Base-by-base conservation (phyloP, 2,113 vertebrate species). In the Leptosomus discolor region DNA sequence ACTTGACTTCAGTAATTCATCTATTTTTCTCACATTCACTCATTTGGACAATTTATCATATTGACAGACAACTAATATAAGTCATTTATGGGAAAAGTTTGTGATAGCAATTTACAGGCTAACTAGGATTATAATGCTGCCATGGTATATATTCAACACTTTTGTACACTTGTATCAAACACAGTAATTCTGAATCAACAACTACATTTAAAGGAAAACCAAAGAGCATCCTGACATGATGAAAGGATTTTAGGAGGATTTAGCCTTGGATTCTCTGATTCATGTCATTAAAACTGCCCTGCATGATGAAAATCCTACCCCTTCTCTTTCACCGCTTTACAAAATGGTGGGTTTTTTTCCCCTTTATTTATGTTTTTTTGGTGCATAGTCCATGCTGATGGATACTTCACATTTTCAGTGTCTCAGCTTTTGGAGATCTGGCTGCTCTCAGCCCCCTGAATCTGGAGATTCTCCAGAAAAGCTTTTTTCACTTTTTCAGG, bases 1-100 rank as follows among this genome's bases (percentile, higher is more conserved):
- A 79, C 30, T 68, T 91, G 75, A 67, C 67, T 70, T 95, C 85
- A 64, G 13, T 43, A 92, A 83, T 89, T 92, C 45, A 95, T 73
- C 88, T 26, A 15, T 88, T 96, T 64, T 74, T 76, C 85, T 94
- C 91, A 48, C 61, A 34, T 61, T 30, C 27, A 32, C 84, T 92
- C 93, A 32, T 50, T 65, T 41, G 57, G 80, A 83, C 50, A 60
- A 84, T 95, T 94, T 80, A 83, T 96, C 87, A 45, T 74, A 13
- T 71, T 82, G 75, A 48, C 75, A 88, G 57, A 0, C 32, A 60
- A 56, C 19, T 67, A 50, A 85, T 21, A 8, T 2, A 37, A 78
- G 65, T 46, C 32, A 65, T 82, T 76, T 45, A 34, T 16, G n/a
- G 77, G 41, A 23, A 37, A 94, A 95, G 65, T 91, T 97, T 95